phyloP scores from a whole-genome alignment of 2,888 invertebrate species.

The Cancer borealis region DNA sequence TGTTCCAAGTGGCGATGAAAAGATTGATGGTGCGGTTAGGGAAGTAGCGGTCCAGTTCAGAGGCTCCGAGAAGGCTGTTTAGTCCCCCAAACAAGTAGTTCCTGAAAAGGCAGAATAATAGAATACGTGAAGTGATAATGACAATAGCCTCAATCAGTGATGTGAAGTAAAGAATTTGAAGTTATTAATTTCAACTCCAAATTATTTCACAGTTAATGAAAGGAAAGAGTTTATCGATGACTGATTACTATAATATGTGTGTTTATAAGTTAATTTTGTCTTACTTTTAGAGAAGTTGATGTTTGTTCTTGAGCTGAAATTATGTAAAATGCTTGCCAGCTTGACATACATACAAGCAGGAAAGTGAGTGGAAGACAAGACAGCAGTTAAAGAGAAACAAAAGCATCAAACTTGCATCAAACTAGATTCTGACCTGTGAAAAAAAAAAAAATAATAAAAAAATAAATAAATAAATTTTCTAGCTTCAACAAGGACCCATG shows the following conservation, averaged over 20 bases:
- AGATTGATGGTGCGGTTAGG: constrained; percentile 91
- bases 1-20: constrained; percentile 97
- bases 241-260: too few species aligned
- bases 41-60: constrained; percentile 91
- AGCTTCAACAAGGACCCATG: too few species aligned
- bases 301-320: too few species aligned
- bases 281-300: too few species aligned
- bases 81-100: constrained; percentile 74
- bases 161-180: neutral
- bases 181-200: neutral
- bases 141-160: neutral
- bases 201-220: neutral
- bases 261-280: too few species aligned
- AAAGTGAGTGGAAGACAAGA: neutral
- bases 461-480: neutral
- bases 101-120: constrained; percentile 30
- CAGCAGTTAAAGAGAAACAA: neutral
- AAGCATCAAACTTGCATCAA: neutral
- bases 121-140: neutral
- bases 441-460: neutral
- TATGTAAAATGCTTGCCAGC: too few species aligned
- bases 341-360: neutral
- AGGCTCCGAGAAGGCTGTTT: constrained; percentile 86
- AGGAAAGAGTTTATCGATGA: neutral
- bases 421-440: neutral